phyloP scores from a whole-genome alignment of 2,797 vertebrate genomes.

The Anguilla marmorata region DNA sequence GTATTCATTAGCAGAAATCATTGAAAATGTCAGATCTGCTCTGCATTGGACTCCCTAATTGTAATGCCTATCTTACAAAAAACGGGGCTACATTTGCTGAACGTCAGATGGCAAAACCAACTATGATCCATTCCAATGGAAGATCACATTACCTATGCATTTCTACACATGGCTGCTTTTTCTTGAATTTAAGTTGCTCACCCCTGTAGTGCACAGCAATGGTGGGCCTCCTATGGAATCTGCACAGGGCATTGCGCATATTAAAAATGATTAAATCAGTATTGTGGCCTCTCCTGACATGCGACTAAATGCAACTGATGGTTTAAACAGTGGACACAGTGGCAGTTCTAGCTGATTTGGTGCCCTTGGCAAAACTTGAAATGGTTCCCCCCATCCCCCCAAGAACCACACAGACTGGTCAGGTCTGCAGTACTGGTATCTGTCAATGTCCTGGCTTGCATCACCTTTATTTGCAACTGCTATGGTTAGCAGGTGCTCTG shows the following conservation, averaged over 20 bases:
- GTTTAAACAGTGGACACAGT: too few species aligned
- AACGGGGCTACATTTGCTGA: background rate
- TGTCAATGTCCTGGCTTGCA: too few species aligned
- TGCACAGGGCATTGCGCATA: background rate
- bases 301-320: too few species aligned
- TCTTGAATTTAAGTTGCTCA: background rate
- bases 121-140: background rate
- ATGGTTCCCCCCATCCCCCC: too few species aligned
- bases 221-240: background rate
- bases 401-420: too few species aligned
- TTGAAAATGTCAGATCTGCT: slow-evolving; percentile 20
- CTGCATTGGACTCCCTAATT: slow-evolving; percentile 6
- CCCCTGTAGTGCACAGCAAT: background rate
- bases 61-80: background rate
- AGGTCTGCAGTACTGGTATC: too few species aligned
- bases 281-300: too few species aligned
- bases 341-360: too few species aligned
- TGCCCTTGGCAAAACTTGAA: too few species aligned
- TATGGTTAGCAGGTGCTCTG: too few species aligned
- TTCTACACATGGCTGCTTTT: background rate
- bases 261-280: background rate
- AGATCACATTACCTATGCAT: background rate
- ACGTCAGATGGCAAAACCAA: background rate
- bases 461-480: too few species aligned
- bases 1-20: slow-evolving; percentile 29